Evolutionary conservation across 2,113 vertebrate species (phyloP).

Genomic region (Sapajus apella): DNA sequence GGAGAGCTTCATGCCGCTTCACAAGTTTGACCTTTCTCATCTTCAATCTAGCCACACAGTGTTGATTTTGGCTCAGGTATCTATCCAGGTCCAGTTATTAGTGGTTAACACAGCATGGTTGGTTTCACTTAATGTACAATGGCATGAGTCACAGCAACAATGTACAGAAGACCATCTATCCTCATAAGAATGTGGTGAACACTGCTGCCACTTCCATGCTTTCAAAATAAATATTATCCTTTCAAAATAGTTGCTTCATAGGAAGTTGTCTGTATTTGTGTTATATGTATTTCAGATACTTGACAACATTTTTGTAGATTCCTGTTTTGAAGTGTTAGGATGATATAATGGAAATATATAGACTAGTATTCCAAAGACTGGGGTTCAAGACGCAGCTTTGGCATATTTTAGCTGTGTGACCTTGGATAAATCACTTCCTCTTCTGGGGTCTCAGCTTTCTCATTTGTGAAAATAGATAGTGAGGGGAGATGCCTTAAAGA

Average conservation of each 20-base stretch:
- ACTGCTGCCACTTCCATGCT: not conserved
- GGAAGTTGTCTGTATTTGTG: not conserved
- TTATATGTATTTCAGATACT: not conserved
- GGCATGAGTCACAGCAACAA: not conserved
- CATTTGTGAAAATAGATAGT: not conserved
- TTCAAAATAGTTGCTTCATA: not conserved
- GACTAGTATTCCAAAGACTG: not conserved
- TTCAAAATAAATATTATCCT: not conserved
- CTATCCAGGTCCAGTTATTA: not conserved
- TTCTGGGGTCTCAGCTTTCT: not conserved
- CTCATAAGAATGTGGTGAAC: not conserved
- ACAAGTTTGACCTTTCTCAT: not conserved
- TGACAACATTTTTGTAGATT: not conserved
- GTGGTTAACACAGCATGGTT: not conserved
- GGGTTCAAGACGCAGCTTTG: not conserved
- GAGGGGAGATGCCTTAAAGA: not conserved
- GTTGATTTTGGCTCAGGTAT: not conserved
- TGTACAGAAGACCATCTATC: not conserved
- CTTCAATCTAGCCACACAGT: not conserved
- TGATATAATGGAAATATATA: not conserved
- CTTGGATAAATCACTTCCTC: not conserved
- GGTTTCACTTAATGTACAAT: not conserved
- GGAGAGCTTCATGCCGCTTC: not conserved
- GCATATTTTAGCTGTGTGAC: not conserved
- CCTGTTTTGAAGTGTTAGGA: not conserved